Percentiles rank a stretch among this genome's conserved stretches.
Evolutionary conservation across 2,888 invertebrate genomes (phyloP).

Genomic region (Rhagium mordax): DNA sequence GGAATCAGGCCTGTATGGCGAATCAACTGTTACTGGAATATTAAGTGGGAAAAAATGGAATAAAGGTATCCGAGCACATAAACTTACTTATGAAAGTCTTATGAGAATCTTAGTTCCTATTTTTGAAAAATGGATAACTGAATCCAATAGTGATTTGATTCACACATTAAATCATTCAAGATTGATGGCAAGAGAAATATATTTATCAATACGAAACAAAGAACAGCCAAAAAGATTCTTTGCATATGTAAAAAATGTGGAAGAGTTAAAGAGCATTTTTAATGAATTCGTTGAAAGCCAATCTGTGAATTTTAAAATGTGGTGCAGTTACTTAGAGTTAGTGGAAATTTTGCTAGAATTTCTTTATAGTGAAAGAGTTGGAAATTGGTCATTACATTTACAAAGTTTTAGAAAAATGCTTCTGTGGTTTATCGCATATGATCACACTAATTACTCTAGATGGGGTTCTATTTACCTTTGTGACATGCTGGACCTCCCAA

Average conservation of each 20-base stretch:
- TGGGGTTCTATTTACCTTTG: no score
- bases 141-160: slow-evolving; percentile 29
- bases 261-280: slow-evolving; percentile 7
- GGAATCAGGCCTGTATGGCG: slow-evolving; percentile 39
- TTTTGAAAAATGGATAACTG: slow-evolving; percentile 40
- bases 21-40: slow-evolving; percentile 34
- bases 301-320: slow-evolving; percentile 20
- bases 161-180: slow-evolving; percentile 27
- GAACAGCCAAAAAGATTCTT: no score
- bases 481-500: no score
- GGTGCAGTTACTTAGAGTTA: slow-evolving; percentile 27
- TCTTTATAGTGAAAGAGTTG: slow-evolving; percentile 34
- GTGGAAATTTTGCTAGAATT: slow-evolving; percentile 39
- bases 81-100: slow-evolving; percentile 44
- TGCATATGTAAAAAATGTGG: background rate
- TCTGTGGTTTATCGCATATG: slow-evolving; percentile 38
- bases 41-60: slow-evolving; percentile 39
- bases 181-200: background rate
- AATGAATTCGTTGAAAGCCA: slow-evolving; percentile 27
- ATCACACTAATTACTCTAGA: no score
- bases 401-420: no score
- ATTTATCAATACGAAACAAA: no score
- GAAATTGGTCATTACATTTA: slow-evolving; percentile 40
- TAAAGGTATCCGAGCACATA: slow-evolving; percentile 42
- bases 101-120: slow-evolving; percentile 33